Base-by-base conservation (phyloP, 2,797 vertebrate species). In the Apogon hyalosoma region DNA sequence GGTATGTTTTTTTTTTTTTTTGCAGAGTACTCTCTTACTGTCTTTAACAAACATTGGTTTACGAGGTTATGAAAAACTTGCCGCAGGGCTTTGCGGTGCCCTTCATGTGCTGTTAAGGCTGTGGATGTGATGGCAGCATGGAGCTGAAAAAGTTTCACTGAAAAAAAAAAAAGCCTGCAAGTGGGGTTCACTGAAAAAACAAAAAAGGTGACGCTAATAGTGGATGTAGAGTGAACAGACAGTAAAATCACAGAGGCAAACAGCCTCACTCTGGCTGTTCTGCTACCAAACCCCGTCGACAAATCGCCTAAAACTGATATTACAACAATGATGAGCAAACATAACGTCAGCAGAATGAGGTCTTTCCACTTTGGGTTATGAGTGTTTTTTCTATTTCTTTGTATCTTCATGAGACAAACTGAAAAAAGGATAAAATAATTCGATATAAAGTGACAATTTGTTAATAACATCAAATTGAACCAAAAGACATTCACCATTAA, bases 401-500 rank as follows among this genome's bases (percentile, higher is more conserved):
- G 88, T 77, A 74, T 71, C 65, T 73, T 51, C 69, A 84, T 77
- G n/a, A 75, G 80, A 80, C 39, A 62, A 78, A 82, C 19, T 15
- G 51, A 77, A 75, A 69, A 80, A 72, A 63, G 19, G 52, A 55
- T 54, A 58, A 84, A 89, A 65, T 73, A 86, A 81, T 31, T 54
- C 54, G 56, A 81, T 54, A 79, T 61, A 70, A 75, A 11, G 18
- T 76, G 63, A 82, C 73, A 79, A 79, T 73, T 69, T 71, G 59
- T 77, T 74, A 84, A 82, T 79, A 83, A 84, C 80, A 89, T 87
- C 76, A 90, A 88, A 89, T 77, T 77, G 40, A 88, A 85, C 80
- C 66, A 79, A 87, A 89, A 52, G 75, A 93, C 87, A 90, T 91
- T 92, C 89, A 93, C 89, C 71, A 87, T 93, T 97, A 96, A 96